Percentiles rank a stretch among this genome's conserved stretches.
These are phyloP conservation scores for Phrynocephalus versicolor DNA, from an alignment of 2,113 vertebrate genomes.

Conservation along the genomic window DNA sequence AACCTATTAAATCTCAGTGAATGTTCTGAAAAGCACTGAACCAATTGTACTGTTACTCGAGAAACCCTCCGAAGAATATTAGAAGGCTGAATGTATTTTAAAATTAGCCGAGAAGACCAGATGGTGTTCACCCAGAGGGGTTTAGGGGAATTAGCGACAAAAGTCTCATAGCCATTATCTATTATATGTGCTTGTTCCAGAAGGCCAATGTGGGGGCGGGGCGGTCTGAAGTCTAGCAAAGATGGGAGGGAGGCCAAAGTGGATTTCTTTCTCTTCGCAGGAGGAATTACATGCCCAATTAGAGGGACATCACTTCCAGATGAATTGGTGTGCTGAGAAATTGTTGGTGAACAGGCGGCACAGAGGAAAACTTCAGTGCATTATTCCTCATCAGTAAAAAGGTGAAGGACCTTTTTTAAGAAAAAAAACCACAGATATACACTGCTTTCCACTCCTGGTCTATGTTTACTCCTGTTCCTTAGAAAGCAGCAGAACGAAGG, in stretches of 20 bases:
- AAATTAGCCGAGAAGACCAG: constrained; percentile 55
- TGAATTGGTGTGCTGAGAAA: constrained; percentile 45
- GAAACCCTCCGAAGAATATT: constrained; percentile 52
- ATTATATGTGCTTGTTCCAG: constrained; percentile 59
- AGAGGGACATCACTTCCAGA: constrained; percentile 45
- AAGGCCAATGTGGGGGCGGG: constrained; percentile 50
- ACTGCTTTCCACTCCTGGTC: too few species aligned
- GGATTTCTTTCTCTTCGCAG: background rate
- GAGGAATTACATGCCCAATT: constrained; percentile 58
- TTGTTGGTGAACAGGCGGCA: constrained; percentile 21
- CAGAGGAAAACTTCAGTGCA: constrained; percentile 1
- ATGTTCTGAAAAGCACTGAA: constrained; percentile 15
- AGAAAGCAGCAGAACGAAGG: too few species aligned
- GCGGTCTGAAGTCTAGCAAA: constrained; percentile 48
- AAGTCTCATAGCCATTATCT: constrained; percentile 69
- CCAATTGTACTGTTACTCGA: constrained; percentile 50
- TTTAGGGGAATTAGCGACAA: constrained; percentile 71
- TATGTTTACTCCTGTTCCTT: too few species aligned
- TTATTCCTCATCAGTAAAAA: background rate
- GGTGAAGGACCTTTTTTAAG: too few species aligned
- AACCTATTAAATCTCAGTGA: constrained; percentile 34
- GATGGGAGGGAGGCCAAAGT: constrained; percentile 35
- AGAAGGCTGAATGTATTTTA: constrained; percentile 45
- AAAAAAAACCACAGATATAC: too few species aligned
- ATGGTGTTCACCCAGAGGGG: constrained; percentile 62